Evolutionary conservation across 2,888 invertebrate genomes (phyloP), one percentile per base, ranked within the genome.

Genomic region (Macrophya alboannulata): DNA sequence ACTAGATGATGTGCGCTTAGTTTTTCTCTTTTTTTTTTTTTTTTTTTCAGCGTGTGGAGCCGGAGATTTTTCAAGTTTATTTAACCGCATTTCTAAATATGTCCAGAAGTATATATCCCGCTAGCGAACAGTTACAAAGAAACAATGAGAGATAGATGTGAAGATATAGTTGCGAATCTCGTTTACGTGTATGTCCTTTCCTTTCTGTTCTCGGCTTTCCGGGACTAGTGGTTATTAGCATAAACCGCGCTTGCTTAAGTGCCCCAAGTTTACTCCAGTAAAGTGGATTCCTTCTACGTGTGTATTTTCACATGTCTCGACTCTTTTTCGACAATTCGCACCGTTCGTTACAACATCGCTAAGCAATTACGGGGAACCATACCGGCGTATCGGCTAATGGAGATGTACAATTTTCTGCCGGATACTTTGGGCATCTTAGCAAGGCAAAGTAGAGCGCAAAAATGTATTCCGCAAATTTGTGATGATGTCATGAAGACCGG

Each of bases 391-490:
- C 31, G 68, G n/a, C 37, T 83, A 71, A 83, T 48, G 65, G 83
- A 65, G 83, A 31, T 48, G 68, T 62, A n/a, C 31, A 51, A 83
- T 65, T 5, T 31, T 6, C 25, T 31, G 68, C 83, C 83, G 83
- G 68, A 71, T 68, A 62, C 43, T 71, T 83, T 15, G 83, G 48
- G 71, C 68, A 37, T n/a, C 17, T 15, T 25, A 68, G 17, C 45
- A 71, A 37, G 12, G 83, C 48, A 71, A 83, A 83, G 83, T 83
- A 83, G 83, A 83, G 71, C 83, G 83, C 68, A 31, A 83, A 83
- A 83, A 83, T 31, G 48, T 71, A 71, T 83, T 71, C 83, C 25
- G 71, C 68, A 68, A 83, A 83, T 68, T 83, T 51, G 31, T 4
- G 37, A 68, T 71, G 31, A 71, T 83, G 48, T 65, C 65, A 71